These are phyloP conservation scores for Drosophila recens DNA, from an alignment of 2,888 invertebrate species.

Conservation along the genomic window DNA sequence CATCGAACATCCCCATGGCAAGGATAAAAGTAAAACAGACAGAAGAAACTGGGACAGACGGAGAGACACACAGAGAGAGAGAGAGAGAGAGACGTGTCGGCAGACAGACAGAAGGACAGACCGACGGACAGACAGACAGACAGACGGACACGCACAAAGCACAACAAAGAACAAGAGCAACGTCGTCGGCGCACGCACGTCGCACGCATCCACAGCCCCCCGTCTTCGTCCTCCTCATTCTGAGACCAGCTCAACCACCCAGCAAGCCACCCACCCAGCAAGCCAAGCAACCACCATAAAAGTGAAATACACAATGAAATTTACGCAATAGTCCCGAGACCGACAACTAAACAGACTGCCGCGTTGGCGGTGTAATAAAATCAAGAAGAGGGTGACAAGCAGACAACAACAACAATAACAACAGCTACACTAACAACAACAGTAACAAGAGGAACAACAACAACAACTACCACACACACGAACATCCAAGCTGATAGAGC, in stretches of 20 bases:
- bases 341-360: slow-evolving; percentile 69
- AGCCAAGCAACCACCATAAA: slow-evolving; percentile 68
- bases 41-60: slow-evolving; percentile 22
- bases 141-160: slow-evolving; percentile 54
- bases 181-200: slow-evolving; percentile 53
- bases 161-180: slow-evolving; percentile 59
- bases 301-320: slow-evolving; percentile 80
- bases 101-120: background rate
- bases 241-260: slow-evolving; percentile 28
- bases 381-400: slow-evolving; percentile 78
- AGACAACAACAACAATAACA: slow-evolving; percentile 57
- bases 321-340: slow-evolving; percentile 72
- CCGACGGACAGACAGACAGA: slow-evolving; percentile 51
- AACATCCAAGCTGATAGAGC: slow-evolving; percentile 49
- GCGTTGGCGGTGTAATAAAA: slow-evolving; percentile 75
- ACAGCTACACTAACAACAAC: slow-evolving; percentile 22
- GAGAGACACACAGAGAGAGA: background rate
- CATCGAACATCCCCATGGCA: slow-evolving; percentile 64
- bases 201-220: slow-evolving; percentile 47
- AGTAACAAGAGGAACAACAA: slow-evolving; percentile 54
- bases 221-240: background rate
- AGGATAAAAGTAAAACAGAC: slow-evolving; percentile 59
- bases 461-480: slow-evolving; percentile 19
- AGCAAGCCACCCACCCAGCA: slow-evolving; percentile 10
- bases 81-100: background rate